Evolutionary conservation across 2,888 invertebrate genomes (phyloP), one percentile per base, ranked within the genome.

Genomic region (Altica lythri): DNA sequence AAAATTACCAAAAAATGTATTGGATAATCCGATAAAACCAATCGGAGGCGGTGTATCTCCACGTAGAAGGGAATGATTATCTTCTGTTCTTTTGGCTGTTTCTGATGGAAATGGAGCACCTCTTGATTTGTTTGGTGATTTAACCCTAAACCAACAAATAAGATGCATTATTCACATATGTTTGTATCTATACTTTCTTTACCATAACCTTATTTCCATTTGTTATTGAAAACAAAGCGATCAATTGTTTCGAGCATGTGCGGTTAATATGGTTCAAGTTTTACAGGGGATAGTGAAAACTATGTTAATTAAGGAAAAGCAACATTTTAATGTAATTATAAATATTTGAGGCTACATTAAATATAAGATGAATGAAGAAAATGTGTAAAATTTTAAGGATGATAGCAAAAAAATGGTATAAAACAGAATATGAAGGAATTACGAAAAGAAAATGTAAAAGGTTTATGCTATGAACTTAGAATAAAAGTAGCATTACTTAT

Each of bases 1-100:
- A 77, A 91, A 92, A 68, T 91, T 89, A 1, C 92, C 92, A 73
- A 91, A 91, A 77, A 92, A 86, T 67, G 86, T 86, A 55, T 77
- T 79, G 37, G 70, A 65, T 9, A 71, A 59, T 4, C 67, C 64
- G 27, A 40, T 49, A 13, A 49, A 18, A 9, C 48, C 48, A n/a
- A 60, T 54, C 1, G 61, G 53, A 44, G 64, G 65, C 4, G 68
- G 57, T 10, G 70, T 56, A 6, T 74, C 72, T 44, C 72, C 71
- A 35, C 71, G 79, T 0, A 88, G 75, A 0, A 88, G 74, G 4
- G 87, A 86, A 10, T 87, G 87, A 72, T 86, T 87, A 65, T 86
- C 88, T 65, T 88, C 88, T 4, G 85, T 83, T 66, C 82, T 82
- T 45, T 83, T 29, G 66, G 44, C 77, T 68, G 70, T 77, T 75